Base-by-base conservation (phyloP, 2,888 invertebrate species). In the Eristalinus aeneus region DNA sequence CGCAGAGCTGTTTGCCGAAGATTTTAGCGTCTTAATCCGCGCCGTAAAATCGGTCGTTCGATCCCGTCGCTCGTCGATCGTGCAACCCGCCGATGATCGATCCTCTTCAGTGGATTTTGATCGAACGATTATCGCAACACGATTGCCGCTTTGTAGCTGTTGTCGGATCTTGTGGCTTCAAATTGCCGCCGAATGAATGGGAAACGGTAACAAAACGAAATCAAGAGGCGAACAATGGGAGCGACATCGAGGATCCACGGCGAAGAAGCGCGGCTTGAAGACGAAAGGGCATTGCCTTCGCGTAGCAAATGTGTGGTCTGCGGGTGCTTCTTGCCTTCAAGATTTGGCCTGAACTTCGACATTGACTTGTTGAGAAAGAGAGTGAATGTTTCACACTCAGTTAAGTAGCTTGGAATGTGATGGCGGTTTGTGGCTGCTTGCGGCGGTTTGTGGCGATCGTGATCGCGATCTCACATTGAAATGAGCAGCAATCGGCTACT, bases 111-210 rank as follows among this genome's bases (percentile, higher is more conserved):
- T 65, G 74, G 73, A 82, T 82, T 82, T 82, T 86, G 86, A 86
- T 86, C 86, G 86, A 82, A 60, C 82, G 86, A 86, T 86, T 86
- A 86, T 82, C 82, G 86, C 69, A 73, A 86, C 86, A 86, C 73
- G 86, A 86, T 86, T 86, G 71, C 77, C 86, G 74, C 86, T 81
- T 82, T 86, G 86, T 81, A 81, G 81, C 20, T 27, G 36, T 12
- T 27, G 36, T 23, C 20, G 65, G 16, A 54, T 54, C 63, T 67
- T 75, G 58, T n/a, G 46, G 27, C 39, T 53, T 12, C 58, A 34
- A 46, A 16, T 61, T 61, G 22, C 20, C 61, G 10, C 56, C 73
- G 68, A 81, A 82, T 82, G 86, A 86, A 86, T 82, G 77, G 32
- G 67, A 86, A 82, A 86, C 53, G 86, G 77, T 74, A 74, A 86